Percentiles rank a stretch among this genome's conserved stretches.
phyloP scores from a whole-genome alignment of 2,888 invertebrate species.

The Bugulina stolonifera region DNA sequence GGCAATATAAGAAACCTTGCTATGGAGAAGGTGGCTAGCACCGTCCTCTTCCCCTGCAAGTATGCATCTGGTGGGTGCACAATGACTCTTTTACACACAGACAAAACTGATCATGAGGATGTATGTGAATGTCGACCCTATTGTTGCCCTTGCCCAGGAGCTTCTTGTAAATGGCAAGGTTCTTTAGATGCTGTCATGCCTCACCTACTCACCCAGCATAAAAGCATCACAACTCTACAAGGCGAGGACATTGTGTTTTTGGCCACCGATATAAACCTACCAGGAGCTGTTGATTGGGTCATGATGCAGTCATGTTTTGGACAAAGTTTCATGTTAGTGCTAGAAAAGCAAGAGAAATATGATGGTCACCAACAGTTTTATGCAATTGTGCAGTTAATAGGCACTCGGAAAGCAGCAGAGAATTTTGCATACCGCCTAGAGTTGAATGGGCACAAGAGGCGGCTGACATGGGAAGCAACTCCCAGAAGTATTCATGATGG shows the following conservation, averaged over 20 bases:
- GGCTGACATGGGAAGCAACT: conserved; percentile 98
- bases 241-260: conserved; percentile 99
- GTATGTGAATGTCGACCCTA: conserved; percentile 96
- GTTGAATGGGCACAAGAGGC: conserved; percentile 85
- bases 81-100: conserved; percentile 85
- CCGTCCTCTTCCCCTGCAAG: conserved; percentile 97
- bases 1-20: conserved; percentile 93
- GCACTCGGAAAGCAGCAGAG: conserved; percentile 96
- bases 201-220: conserved; percentile 81
- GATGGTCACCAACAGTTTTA: conserved; percentile 64
- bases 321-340: conserved; percentile 97
- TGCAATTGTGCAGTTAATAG: conserved; percentile 97
- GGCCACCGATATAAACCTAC: conserved; percentile 97
- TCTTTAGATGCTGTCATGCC: conserved; percentile 97
- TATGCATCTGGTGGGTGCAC: conserved; percentile 92
- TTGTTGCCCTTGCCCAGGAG: conserved; percentile 98
- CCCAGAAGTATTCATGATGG: conserved; percentile 98
- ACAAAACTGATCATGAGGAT: conserved; percentile 98
- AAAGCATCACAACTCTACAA: conserved; percentile 95
- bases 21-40: conserved; percentile 98
- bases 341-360: conserved; percentile 83
- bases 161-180: conserved; percentile 98
- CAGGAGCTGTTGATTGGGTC: conserved; percentile 95
- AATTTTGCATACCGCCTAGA: conserved; percentile 97
- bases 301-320: conserved; percentile 99